Conservation (phyloP, 2,797 vertebrate species). For the Platalea minor region DNA sequence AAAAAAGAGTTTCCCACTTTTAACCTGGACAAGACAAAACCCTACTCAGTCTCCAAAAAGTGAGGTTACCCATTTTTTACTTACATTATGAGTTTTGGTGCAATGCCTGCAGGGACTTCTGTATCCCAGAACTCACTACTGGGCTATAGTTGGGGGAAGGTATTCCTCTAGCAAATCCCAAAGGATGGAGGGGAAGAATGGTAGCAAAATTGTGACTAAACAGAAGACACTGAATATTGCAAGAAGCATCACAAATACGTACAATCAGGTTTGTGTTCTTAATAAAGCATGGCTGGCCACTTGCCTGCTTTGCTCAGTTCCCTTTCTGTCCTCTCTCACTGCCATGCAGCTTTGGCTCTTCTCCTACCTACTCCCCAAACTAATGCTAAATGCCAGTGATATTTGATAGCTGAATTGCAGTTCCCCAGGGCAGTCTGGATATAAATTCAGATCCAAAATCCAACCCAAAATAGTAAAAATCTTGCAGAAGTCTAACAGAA, state of each 20-base stretch:
- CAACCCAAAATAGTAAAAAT: not conserved
- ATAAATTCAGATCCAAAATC: not conserved
- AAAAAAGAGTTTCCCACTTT: not conserved
- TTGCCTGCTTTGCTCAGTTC: not conserved
- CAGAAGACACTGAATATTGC: not conserved
- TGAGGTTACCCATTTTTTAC: not conserved
- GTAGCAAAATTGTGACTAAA: not conserved
- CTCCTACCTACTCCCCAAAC: not conserved
- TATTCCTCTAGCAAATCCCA: not conserved
- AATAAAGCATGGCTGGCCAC: not conserved
- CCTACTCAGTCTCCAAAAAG: not conserved
- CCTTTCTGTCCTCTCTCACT: not conserved
- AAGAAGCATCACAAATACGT: not conserved
- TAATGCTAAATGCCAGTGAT: not conserved
- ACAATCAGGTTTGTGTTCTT: not conserved
- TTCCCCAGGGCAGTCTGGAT: not conserved
- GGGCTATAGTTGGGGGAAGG: not conserved
- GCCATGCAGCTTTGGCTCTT: not conserved
- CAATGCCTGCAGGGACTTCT: not conserved
- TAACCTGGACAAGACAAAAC: not conserved
- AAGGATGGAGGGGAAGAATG: not conserved
- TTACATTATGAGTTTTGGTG: accelerated
- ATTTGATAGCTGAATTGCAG: not conserved
- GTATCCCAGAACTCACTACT: not conserved
- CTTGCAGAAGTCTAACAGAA: not conserved